Evolutionary conservation across 1,140 invertebrate species (phyloP).

Genomic region (Rhopalosiphum maidis): DNA sequence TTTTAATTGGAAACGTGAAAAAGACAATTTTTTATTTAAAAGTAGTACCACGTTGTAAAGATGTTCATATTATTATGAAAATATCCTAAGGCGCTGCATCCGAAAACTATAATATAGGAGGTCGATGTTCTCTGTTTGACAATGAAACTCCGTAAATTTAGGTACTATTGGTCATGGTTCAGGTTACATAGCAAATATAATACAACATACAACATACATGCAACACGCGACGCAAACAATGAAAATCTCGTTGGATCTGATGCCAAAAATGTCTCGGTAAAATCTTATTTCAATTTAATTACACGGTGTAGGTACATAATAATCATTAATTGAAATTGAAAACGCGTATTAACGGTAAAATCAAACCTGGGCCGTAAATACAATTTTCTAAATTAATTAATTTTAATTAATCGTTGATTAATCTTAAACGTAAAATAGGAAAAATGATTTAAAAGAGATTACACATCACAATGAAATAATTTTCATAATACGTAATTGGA

Average conservation of each 20-base stretch:
- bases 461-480: too few species aligned
- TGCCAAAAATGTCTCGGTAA: not conserved
- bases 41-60: not conserved
- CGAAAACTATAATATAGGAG: constrained; percentile 12
- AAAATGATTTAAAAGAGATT: not conserved
- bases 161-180: constrained; percentile 48
- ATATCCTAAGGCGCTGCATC: not conserved
- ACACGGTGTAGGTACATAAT: not conserved
- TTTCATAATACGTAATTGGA: too few species aligned
- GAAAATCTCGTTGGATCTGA: not conserved
- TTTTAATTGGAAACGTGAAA: not conserved
- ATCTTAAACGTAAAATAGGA: not conserved
- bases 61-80: constrained; percentile 15
- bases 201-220: not conserved
- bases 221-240: not conserved
- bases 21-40: not conserved
- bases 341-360: not conserved
- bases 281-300: constrained; percentile 33
- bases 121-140: constrained; percentile 51
- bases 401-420: not conserved
- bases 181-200: constrained; percentile 16
- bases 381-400: not conserved
- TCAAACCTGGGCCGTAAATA: not conserved
- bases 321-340: not conserved
- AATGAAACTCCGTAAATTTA: constrained; percentile 17